Evolutionary conservation across 2,888 invertebrate species (phyloP), one percentile per base, ranked within the genome.

Genomic region (Cheilosia scutellata): DNA sequence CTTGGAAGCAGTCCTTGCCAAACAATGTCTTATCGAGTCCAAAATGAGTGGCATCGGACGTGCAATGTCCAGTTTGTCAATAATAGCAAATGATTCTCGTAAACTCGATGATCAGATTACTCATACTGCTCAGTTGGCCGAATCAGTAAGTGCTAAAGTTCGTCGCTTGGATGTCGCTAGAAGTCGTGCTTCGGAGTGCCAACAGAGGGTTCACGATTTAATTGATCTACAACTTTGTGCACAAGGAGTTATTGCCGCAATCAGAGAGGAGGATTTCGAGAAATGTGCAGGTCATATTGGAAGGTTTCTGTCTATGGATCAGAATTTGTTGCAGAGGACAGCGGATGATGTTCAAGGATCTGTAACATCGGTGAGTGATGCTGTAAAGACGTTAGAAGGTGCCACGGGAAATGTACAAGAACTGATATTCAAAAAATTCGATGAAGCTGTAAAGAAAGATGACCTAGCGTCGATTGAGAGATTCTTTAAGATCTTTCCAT

Each of bases 401-500:
- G 96, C 97, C 5, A 95, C 96, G 9, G 94, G 93, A 83, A 95
- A 96, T 90, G 93, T 97, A 58, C 89, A 91, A 0, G 90, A 91
- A 7, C 79, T 92, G 9, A 90, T 98, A 1, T 95, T 95, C 60
- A 94, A 94, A 66, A 96, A 97, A 90, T 98, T 99, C 91, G 97
- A 98, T 89, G 98, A 98, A 90, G 98, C 99, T 4, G 96, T 98
- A 0, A 95, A 95, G 74, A 95, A 95, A 65, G 97, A 97, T 89
- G 98, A 99, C 92, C 94, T 97, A 51, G 96, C 96, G 0, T 96
- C 97, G 0, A 97, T 99, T 20, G 98, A 99, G 91, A 94, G 99
- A 72, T 97, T 99, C 91, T 99, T 99, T 92, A 99, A 99, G 92
- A 95, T 99, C 90, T 99, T 99, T 93, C 99, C 99, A 0, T 94